These are phyloP conservation scores for Promerops cafer DNA, from an alignment of 2,113 vertebrate genomes.

Conservation along the genomic window DNA sequence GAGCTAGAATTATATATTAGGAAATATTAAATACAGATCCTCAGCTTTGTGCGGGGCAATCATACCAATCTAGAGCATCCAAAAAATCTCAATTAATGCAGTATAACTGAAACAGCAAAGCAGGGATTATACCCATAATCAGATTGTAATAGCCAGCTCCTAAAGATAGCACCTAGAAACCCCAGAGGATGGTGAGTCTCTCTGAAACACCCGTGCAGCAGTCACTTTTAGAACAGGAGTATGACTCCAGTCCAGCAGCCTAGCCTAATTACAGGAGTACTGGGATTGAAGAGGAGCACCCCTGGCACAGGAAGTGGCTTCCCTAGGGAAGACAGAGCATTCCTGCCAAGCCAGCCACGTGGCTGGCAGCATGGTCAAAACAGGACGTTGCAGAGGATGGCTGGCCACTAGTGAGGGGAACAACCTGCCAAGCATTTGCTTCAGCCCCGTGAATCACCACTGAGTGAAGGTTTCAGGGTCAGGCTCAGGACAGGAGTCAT, in stretches of 20 bases:
- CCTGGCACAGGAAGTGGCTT: neutral
- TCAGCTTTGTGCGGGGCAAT: neutral
- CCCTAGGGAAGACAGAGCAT: neutral
- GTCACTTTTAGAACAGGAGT: neutral
- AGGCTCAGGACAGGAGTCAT: neutral
- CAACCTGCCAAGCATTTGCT: neutral
- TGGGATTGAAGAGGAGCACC: neutral
- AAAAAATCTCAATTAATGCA: neutral
- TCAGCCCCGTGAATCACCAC: neutral
- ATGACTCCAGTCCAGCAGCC: neutral
- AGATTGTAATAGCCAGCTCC: neutral
- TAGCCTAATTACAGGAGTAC: neutral
- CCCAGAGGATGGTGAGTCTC: neutral
- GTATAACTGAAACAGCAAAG: neutral
- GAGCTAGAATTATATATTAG: neutral
- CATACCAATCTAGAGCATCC: neutral
- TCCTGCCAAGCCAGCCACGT: accelerated
- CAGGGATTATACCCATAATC: neutral
- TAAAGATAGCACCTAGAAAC: neutral
- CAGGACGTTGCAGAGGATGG: neutral
- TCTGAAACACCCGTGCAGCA: neutral
- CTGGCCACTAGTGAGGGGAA: neutral
- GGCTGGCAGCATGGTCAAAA: neutral
- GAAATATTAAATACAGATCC: neutral
- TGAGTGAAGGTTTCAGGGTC: neutral